A percentile compares a stretch with the other conserved stretches of the same genome.
These are phyloP conservation scores for Arctia plantaginis DNA, from an alignment of 2,888 invertebrate genomes.

Conservation along the genomic window DNA sequence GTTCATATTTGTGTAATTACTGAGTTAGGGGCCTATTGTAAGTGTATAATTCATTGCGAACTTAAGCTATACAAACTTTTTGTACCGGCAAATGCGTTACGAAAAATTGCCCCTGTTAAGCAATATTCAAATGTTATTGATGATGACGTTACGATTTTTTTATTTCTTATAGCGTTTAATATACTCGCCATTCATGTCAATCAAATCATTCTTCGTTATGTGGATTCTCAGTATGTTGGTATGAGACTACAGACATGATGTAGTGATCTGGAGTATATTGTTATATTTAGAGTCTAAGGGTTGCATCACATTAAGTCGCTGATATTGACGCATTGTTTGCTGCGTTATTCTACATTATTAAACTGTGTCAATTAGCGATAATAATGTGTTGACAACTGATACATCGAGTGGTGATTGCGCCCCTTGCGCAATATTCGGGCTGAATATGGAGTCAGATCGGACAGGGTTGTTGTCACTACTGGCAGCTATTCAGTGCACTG, in stretches of 20 bases:
- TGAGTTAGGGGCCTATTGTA: conserved; percentile 75
- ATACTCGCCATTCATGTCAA: conserved; percentile 44
- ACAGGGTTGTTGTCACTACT: conserved; percentile 11
- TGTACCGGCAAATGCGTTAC: conserved; percentile 68
- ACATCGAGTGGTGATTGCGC: neutral
- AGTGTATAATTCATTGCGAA: conserved; percentile 64
- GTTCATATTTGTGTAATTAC: conserved; percentile 50
- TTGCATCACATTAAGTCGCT: conserved; percentile 5
- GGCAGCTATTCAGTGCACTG: conserved; percentile 14
- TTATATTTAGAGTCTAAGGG: conserved; percentile 9
- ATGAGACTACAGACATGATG: conserved; percentile 22
- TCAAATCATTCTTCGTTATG: conserved; percentile 31
- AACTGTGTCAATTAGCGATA: neutral
- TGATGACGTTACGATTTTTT: conserved; percentile 32
- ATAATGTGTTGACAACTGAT: neutral
- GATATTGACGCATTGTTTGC: neutral
- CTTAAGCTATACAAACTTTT: conserved; percentile 57
- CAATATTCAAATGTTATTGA: conserved; percentile 51
- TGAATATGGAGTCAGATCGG: neutral
- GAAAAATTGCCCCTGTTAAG: conserved; percentile 46
- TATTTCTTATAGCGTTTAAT: conserved; percentile 40
- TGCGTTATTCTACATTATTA: neutral
- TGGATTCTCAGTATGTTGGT: conserved; percentile 36
- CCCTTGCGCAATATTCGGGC: conserved; percentile 1
- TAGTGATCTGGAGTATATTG: conserved; percentile 27